phyloP scores from a whole-genome alignment of 2,113 vertebrate species.

The Patagioenas fasciata region DNA sequence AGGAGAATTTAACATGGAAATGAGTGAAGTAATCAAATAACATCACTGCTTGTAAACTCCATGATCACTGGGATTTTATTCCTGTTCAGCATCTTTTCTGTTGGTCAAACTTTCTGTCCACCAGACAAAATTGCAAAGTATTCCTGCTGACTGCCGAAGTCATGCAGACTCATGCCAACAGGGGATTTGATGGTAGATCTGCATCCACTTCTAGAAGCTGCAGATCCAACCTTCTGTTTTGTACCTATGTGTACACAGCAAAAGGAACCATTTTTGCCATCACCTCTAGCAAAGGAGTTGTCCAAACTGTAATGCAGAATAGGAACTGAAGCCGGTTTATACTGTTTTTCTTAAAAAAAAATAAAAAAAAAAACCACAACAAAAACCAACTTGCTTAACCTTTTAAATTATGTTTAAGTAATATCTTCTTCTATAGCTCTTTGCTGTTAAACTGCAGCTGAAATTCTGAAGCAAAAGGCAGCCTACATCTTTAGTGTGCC shows the following conservation, averaged over 20 bases:
- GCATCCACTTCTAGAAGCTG: neutral
- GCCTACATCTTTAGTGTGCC: neutral
- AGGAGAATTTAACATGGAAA: neutral
- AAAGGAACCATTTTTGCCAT: neutral
- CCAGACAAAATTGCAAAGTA: neutral
- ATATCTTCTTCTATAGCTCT: neutral
- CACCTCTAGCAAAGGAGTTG: conserved; percentile 64
- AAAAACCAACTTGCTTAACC: neutral
- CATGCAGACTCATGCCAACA: neutral
- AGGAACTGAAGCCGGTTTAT: neutral
- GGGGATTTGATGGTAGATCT: neutral
- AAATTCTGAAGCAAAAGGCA: neutral
- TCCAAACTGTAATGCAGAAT: conserved; percentile 53
- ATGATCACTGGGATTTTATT: neutral
- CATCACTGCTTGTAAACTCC: neutral
- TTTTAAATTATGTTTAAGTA: neutral
- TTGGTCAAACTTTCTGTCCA: neutral
- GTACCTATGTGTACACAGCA: neutral
- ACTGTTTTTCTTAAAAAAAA: neutral
- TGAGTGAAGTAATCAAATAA: neutral
- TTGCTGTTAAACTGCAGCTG: neutral
- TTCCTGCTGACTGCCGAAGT: neutral
- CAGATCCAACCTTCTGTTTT: neutral
- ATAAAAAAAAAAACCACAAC: neutral
- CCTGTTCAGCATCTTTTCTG: neutral